Evolutionary conservation across 2,797 vertebrate genomes (phyloP), one percentile per base, ranked within the genome.

Genomic region (Myotis planiceps): DNA sequence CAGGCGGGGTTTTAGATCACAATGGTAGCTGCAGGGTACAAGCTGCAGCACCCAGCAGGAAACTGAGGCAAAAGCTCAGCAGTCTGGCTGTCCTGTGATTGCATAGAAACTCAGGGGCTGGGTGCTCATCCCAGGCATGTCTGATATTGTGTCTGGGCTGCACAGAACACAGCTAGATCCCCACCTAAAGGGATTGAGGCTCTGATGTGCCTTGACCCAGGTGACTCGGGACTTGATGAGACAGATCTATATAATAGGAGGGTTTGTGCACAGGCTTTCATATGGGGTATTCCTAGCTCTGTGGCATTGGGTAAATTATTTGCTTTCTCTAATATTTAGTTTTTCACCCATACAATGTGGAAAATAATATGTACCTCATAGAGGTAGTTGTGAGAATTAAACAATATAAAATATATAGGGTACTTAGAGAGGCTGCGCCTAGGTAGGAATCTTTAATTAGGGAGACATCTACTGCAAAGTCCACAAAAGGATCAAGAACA

Each of bases 271-370:
- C 10, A 39, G 76, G 53, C 15, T 74, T 89, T 92, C 19, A 39
- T 69, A 75, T 34, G 37, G 71, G 8, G 65, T 32, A 29, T 85
- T 95, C 42, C 74, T 75, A 88, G 45, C 45, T 92, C 68, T 94
- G 19, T 68, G 71, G 79, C 74, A 45, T 88, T 80, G 42, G 68
- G 29, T 16, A 37, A 95, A 51, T 72, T 45, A 91, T 79, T 94
- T 87, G 19, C 63, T 89, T 83, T 84, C 69, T 88, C 32, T 87
- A 32, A 88, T 88, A 32, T 27, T 87, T 81, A 65, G 39, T 79
- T 89, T 93, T 97, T 75, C 15, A 68, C n/a, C 29, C 49, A 75
- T 83, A 90, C 91, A 87, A 47, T 91, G 32, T 86, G 49, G n/a
- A 32, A 80, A 86, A 63, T 82, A 45, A 19, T 84, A 87, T 42